Evolutionary conservation across 2,888 invertebrate genomes (phyloP), one percentile per base, ranked within the genome.

Genomic region (Epinotia nisella): DNA sequence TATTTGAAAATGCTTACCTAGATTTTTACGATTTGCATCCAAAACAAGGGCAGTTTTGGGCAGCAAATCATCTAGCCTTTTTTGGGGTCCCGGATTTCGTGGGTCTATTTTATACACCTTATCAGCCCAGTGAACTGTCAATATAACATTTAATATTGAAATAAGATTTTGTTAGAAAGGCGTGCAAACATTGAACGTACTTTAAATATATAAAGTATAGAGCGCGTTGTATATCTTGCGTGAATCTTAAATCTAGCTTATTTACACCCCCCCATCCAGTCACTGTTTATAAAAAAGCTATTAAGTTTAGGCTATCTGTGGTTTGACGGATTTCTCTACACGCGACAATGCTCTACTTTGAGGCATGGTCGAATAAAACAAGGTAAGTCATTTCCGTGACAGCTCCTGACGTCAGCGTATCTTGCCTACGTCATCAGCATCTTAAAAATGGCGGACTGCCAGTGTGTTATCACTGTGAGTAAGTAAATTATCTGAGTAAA

Each of bases 11-110:
- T 69, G 71, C 87, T 88, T 84, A 89, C 89, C 87, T 68, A 74
- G 29, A 56, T 75, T 74, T 83, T 74, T 83, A 19, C 84, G 83
- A 82, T 87, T 90, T 90, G 90, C 11, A 83, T 86, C 64, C 60
- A 64, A 70, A 74, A 80, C 24, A 21, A 4, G 53, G 55, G 15
- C 61, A 55, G 45, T 61, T 10, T 70, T 45, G 0, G 70, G 70
- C 9, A 70, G 41, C 11, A 70, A 70, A 61, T 70, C 41, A 29
- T 62, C 56, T 19, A 70, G 56, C n/a, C 45, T 55, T 56, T 56
- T 56, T 49, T 70, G 41, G 0, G 53, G 7, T 21, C 51, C 13
- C 5, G 19, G 10, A 15, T 59, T 17, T 41, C 41, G 1, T 29
- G 58, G 2, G 29, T 58, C 29, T 15, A 56, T 56, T 9, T 21